These are phyloP conservation scores for Serranus cabrilla DNA, from an alignment of 2,797 vertebrate species.

Conservation along the genomic window DNA sequence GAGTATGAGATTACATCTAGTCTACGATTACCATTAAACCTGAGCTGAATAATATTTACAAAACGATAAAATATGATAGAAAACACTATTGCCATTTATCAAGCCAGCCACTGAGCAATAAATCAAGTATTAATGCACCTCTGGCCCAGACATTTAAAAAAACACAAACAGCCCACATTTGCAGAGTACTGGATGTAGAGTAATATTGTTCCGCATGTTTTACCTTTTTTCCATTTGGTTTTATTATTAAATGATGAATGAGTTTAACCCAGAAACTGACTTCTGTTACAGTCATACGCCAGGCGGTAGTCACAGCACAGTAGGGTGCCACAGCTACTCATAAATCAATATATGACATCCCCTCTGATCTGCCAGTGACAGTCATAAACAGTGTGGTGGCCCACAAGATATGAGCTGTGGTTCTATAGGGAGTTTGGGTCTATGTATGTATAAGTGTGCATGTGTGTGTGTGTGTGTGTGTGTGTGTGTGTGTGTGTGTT, in stretches of 20 bases:
- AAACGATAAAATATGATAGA: background rate
- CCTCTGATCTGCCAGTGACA: constrained; percentile 53
- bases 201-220: constrained; percentile 22
- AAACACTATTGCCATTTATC: constrained; percentile 27
- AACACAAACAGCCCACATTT: background rate
- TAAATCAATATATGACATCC: constrained; percentile 71
- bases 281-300: constrained; percentile 48
- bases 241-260: constrained; percentile 63
- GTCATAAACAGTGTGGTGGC: constrained; percentile 51
- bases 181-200: background rate
- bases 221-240: constrained; percentile 36
- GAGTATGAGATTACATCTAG: constrained; percentile 24
- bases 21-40: constrained; percentile 12
- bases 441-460: constrained; percentile 14
- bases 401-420: constrained; percentile 40
- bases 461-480: constrained; percentile 13
- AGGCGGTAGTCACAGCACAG: constrained; percentile 47
- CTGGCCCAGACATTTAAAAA: background rate
- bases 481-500: constrained; percentile 7
- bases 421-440: constrained; percentile 40
- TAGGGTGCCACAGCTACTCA: constrained; percentile 45
- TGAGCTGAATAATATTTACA: constrained; percentile 31
- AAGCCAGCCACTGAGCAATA: background rate
- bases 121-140: constrained; percentile 17
- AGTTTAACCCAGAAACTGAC: constrained; percentile 50